These are phyloP conservation scores for Melanotaenia boesemani DNA, from an alignment of 2,797 vertebrate species.

Conservation along the genomic window DNA sequence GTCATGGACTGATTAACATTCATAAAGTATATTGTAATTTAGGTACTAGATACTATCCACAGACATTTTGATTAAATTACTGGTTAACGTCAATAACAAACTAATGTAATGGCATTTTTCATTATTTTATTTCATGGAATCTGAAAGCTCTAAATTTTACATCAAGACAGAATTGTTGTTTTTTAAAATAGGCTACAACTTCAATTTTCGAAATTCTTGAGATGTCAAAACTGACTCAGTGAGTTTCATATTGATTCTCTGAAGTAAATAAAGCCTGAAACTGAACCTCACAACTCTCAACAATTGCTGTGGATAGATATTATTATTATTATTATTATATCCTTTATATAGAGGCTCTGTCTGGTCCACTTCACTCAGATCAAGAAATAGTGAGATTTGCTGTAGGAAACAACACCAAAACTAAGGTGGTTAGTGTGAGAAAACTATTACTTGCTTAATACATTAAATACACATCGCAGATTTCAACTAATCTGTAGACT, in stretches of 20 bases:
- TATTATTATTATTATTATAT: too few species aligned
- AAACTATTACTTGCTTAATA: too few species aligned
- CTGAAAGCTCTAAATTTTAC: too few species aligned
- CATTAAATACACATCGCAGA: neutral
- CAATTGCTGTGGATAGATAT: too few species aligned
- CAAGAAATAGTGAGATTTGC: neutral
- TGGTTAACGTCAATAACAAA: neutral
- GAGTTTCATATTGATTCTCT: too few species aligned
- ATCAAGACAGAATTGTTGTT: too few species aligned
- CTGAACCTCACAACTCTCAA: neutral
- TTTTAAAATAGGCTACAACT: neutral
- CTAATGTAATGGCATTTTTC: neutral
- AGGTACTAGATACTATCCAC: neutral
- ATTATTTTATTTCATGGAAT: too few species aligned
- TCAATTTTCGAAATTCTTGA: neutral
- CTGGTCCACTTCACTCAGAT: neutral
- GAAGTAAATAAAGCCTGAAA: neutral
- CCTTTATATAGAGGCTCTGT: neutral
- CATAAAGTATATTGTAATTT: neutral
- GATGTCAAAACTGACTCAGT: neutral
- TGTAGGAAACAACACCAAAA: neutral
- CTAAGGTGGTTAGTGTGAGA: neutral
- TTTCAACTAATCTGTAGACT: conserved; percentile 7
- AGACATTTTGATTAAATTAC: neutral
- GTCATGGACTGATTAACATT: neutral